phyloP scores from a whole-genome alignment of 2,113 vertebrate genomes.

The Forbesichthys agassizii region DNA sequence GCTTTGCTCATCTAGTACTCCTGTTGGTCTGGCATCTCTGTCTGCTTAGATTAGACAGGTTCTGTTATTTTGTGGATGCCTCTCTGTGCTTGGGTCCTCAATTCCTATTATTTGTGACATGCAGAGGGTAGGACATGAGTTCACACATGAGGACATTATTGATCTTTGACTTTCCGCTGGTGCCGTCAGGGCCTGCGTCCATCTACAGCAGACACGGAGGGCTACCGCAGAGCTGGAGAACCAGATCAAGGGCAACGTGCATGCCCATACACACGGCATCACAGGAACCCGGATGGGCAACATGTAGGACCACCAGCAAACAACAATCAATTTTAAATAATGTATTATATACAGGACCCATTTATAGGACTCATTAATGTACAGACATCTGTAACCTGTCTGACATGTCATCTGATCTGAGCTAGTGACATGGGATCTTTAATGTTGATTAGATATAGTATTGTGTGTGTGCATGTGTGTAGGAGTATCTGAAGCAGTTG shows the following conservation, averaged over 20 bases:
- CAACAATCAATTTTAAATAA: no score
- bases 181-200: slow-evolving; percentile 83
- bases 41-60: no score
- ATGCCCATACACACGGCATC: slow-evolving; percentile 36
- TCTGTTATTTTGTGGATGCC: no score
- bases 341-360: no score
- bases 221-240: slow-evolving; percentile 37
- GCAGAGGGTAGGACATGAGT: no score
- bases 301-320: slow-evolving; percentile 72
- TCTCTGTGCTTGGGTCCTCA: no score
- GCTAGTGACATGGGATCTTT: no score
- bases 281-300: slow-evolving; percentile 68
- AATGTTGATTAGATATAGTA: not conserved
- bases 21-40: no score
- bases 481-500: slow-evolving; percentile 87
- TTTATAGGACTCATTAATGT: not conserved
- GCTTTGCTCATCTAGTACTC: no score
- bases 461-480: slow-evolving; percentile 5
- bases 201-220: slow-evolving; percentile 77
- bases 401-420: no score
- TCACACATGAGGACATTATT: not conserved
- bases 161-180: not conserved
- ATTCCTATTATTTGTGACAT: no score
- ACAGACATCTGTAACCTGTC: not conserved
- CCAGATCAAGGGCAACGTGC: slow-evolving; percentile 38